phyloP scores from a whole-genome alignment of 2,888 invertebrate species.

The Aleiodes testaceus region DNA sequence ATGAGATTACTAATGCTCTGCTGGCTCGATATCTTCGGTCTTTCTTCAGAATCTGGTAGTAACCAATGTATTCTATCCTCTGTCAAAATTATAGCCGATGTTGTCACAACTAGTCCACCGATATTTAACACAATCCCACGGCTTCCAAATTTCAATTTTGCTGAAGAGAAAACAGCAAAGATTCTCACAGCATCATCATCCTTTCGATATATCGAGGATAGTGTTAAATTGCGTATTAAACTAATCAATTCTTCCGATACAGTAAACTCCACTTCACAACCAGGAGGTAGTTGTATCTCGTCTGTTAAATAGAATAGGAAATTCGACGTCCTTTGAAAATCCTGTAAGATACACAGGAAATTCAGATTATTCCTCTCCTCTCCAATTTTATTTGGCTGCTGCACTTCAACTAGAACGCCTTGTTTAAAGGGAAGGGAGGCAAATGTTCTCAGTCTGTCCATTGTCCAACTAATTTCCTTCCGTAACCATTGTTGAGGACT shows the following conservation, averaged over 20 bases:
- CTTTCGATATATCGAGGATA: conserved; percentile 63
- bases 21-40: conserved; percentile 66
- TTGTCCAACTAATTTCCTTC: conserved; percentile 73
- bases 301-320: conserved; percentile 74
- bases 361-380: conserved; percentile 61
- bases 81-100: conserved; percentile 72
- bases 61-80: conserved; percentile 74
- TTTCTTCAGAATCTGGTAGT: conserved; percentile 62
- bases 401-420: conserved; percentile 74
- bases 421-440: conserved; percentile 76
- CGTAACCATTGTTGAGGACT: conserved; percentile 76
- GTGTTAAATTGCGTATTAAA: conserved; percentile 61
- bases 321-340: conserved; percentile 75
- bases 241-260: conserved; percentile 65
- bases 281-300: conserved; percentile 69
- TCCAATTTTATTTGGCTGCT: conserved; percentile 68
- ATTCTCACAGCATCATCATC: conserved; percentile 67
- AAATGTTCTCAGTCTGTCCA: conserved; percentile 73
- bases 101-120: conserved; percentile 64
- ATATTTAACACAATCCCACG: conserved; percentile 57
- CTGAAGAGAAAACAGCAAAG: conserved; percentile 72
- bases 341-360: conserved; percentile 73
- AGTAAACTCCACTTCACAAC: conserved; percentile 71
- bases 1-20: conserved; percentile 76
- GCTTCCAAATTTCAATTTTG: conserved; percentile 66